These are phyloP conservation scores for Iselma pallidipennis DNA, from an alignment of 2,888 invertebrate genomes.

Conservation along the genomic window DNA sequence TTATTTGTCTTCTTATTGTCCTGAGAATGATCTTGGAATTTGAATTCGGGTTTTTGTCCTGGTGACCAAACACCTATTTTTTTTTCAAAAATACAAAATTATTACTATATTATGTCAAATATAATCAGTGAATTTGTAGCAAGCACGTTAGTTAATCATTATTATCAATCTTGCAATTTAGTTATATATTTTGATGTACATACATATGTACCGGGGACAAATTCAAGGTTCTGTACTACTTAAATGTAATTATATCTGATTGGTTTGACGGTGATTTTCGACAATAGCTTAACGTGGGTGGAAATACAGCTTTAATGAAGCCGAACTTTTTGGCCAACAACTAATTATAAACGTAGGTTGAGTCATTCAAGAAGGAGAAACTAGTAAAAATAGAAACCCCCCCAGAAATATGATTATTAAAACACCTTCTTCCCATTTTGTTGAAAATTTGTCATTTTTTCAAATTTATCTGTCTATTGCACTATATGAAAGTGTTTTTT, in stretches of 20 bases:
- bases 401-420: neutral
- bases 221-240: neutral
- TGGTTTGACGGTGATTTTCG: neutral
- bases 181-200: neutral
- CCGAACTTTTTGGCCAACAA: slow-evolving; percentile 10
- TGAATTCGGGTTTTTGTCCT: slow-evolving; percentile 50
- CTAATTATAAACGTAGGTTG: slow-evolving; percentile 23
- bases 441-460: neutral
- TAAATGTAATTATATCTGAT: neutral
- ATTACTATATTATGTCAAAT: neutral
- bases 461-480: neutral
- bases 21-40: slow-evolving; percentile 21
- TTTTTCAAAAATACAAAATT: neutral
- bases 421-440: neutral
- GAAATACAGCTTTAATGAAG: slow-evolving; percentile 14
- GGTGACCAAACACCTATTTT: slow-evolving; percentile 64
- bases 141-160: neutral
- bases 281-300: slow-evolving; percentile 13
- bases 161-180: neutral
- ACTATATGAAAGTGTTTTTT: slow-evolving; percentile 1
- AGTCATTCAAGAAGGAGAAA: slow-evolving; percentile 16
- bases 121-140: neutral
- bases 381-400: slow-evolving; percentile 21
- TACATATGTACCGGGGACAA: neutral
- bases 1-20: slow-evolving; percentile 27